phyloP scores from a whole-genome alignment of 2,888 invertebrate species.

The Pherbina coryleti region DNA sequence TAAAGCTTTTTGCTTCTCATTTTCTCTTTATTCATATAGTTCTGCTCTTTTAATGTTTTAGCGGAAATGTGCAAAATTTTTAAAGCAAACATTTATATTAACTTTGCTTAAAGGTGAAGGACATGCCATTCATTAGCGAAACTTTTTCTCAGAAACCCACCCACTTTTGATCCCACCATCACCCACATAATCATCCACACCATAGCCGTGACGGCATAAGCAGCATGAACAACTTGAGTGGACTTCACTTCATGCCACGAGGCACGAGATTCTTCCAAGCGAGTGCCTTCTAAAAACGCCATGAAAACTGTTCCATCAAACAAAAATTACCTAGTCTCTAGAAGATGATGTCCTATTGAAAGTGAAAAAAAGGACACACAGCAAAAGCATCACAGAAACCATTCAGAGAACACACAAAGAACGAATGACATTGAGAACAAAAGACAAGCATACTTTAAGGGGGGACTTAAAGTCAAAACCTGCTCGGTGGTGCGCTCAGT shows the following conservation, averaged over 20 bases:
- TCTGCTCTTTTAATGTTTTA: not conserved
- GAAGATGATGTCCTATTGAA: not conserved
- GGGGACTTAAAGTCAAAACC: not conserved
- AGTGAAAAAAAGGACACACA: not conserved
- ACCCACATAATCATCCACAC: not conserved
- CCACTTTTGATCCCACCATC: not conserved
- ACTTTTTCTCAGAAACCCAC: not conserved
- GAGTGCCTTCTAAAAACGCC: not conserved
- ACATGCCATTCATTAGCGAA: constrained; percentile 10
- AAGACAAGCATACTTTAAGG: not conserved
- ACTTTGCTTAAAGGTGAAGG: not conserved
- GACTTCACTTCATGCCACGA: not conserved
- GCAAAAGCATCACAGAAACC: not conserved
- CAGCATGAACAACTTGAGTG: not conserved
- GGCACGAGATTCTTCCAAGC: not conserved
- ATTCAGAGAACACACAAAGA: not conserved
- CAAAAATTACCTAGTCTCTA: not conserved
- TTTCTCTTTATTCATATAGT: not conserved
- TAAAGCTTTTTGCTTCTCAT: not conserved
- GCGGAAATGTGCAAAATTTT: too few species aligned
- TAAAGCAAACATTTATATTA: not conserved
- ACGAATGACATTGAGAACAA: constrained; percentile 8
- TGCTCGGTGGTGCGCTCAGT: not conserved
- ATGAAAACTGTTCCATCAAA: not conserved
- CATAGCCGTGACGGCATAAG: not conserved